Conservation (phyloP, 1,140 invertebrate genomes). For the Aphis gossypii region DNA sequence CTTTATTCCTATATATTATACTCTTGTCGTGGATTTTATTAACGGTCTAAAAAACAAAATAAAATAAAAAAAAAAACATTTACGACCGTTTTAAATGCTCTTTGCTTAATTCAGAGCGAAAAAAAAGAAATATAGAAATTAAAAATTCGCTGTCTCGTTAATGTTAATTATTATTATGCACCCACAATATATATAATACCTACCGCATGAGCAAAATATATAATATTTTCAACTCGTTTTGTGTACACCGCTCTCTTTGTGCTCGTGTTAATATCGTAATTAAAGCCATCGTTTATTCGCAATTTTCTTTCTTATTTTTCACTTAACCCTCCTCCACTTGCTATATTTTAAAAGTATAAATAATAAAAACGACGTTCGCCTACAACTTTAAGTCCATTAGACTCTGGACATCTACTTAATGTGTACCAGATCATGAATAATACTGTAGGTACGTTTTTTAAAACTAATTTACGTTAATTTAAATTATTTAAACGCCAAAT, state of each 20-base stretch:
- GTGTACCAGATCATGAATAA: not conserved
- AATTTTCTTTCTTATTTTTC: slow-evolving; percentile 3
- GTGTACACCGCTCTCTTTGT: not conserved
- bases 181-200: not conserved
- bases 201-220: not conserved
- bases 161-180: slow-evolving; percentile 27
- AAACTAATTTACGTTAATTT: not conserved
- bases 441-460: not conserved
- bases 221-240: slow-evolving; percentile 4
- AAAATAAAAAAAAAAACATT: not conserved
- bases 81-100: not conserved
- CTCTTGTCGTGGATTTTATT: not conserved
- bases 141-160: slow-evolving; percentile 14
- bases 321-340: not conserved
- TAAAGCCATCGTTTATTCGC: not conserved
- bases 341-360: not conserved
- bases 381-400: slow-evolving; percentile 1
- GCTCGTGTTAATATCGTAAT: slow-evolving; percentile 6
- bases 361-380: not conserved
- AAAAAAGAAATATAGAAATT: not conserved
- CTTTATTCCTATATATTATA: not conserved
- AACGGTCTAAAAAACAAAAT: not conserved
- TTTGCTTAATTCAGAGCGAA: not conserved
- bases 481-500: not conserved
- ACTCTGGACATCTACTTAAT: not conserved